Evolutionary conservation across 2,113 vertebrate genomes (phyloP).

Genomic region (Serilophus lunatus): DNA sequence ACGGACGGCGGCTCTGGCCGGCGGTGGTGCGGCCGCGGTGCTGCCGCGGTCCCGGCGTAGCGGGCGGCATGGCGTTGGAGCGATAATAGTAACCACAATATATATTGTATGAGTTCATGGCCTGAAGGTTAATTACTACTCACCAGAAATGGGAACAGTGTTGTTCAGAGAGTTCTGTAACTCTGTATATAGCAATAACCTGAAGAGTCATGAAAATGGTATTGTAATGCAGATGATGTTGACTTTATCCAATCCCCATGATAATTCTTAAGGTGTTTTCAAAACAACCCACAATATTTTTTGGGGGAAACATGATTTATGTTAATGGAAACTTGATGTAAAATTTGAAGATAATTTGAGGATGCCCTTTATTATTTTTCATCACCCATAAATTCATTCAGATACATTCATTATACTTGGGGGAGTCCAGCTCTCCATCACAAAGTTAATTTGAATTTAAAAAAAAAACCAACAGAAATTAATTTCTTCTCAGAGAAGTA

Average conservation of each 20-base stretch:
- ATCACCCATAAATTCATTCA: background rate
- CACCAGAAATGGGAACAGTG: background rate
- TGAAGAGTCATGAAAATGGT: background rate
- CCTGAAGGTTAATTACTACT: conserved; percentile 9
- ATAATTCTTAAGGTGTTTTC: background rate
- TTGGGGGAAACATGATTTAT: background rate
- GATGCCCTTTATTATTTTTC: background rate
- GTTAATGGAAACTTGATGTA: background rate
- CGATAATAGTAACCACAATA: background rate
- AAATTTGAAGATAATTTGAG: background rate
- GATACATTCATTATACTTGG: background rate
- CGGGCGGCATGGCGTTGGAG: too few relatives aligned
- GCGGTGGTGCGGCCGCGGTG: too few relatives aligned
- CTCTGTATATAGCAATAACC: background rate
- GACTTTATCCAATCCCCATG: background rate
- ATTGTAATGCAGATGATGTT: background rate
- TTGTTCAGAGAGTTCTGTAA: background rate
- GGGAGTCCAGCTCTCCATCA: background rate
- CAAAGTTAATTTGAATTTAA: background rate
- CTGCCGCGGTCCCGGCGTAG: too few relatives aligned
- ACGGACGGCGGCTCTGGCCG: too few relatives aligned
- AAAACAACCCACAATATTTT: background rate
- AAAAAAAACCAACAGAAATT: background rate
- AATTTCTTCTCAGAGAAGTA: background rate
- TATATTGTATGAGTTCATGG: background rate